These are phyloP conservation scores for Musca domestica DNA, from an alignment of 1,140 invertebrate genomes.

Conservation along the genomic window DNA sequence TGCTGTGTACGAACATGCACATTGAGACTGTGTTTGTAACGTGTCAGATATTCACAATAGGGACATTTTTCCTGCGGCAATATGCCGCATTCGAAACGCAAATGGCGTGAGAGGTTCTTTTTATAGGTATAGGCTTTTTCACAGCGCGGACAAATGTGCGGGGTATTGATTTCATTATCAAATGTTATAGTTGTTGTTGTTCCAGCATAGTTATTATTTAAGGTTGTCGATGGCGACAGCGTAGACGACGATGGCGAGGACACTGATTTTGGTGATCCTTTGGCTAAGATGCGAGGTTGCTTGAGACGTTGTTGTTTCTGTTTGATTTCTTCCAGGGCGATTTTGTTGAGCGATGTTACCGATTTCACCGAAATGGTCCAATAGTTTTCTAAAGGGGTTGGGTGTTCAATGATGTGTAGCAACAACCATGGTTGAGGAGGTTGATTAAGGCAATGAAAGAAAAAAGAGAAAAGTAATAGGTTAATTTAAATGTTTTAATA, in stretches of 20 bases:
- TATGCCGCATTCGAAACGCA: conserved; percentile 60
- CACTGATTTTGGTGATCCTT: neutral
- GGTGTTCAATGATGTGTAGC: conserved; percentile 32
- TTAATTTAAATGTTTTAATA: neutral
- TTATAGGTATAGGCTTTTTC: conserved; percentile 62
- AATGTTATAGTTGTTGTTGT: neutral
- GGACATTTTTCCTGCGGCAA: conserved; percentile 61
- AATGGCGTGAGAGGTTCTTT: conserved; percentile 59
- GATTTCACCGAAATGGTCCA: conserved; percentile 47
- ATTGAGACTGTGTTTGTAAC: conserved; percentile 60
- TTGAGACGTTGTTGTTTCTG: conserved; percentile 13
- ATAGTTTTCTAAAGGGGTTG: conserved; percentile 34
- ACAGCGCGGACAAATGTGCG: conserved; percentile 57
- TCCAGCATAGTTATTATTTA: neutral
- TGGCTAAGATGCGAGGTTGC: too few species aligned
- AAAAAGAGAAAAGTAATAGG: conserved; percentile 5
- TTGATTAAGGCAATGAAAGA: conserved; percentile 12
- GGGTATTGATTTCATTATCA: neutral
- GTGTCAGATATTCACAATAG: conserved; percentile 59
- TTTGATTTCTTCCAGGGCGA: conserved; percentile 29
- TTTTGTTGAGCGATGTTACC: conserved; percentile 46
- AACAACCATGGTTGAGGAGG: neutral
- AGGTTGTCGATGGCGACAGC: neutral
- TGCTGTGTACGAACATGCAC: conserved; percentile 55
- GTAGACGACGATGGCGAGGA: conserved; percentile 8